Evolutionary conservation across 2,113 vertebrate genomes (phyloP).

Genomic region (Bostrychus sinensis): DNA sequence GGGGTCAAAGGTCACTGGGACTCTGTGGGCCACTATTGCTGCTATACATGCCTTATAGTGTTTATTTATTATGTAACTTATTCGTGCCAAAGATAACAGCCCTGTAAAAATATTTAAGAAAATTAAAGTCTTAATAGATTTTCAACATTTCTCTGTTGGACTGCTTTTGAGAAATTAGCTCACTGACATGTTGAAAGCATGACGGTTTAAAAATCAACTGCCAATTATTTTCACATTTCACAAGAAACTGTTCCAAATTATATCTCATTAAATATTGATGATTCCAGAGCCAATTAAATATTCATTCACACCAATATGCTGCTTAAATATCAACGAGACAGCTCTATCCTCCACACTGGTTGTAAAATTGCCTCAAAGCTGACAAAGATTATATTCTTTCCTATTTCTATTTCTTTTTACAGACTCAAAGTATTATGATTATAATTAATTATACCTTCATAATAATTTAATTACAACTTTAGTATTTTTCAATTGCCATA

Average conservation of each 20-base stretch:
- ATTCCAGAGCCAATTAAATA: constrained; percentile 48
- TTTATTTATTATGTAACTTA: constrained; percentile 79
- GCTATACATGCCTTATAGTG: constrained; percentile 55
- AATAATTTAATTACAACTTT: no score
- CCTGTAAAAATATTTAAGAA: constrained; percentile 68
- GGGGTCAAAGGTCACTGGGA: constrained; percentile 28
- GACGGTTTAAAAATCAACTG: constrained; percentile 10
- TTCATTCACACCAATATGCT: constrained; percentile 51
- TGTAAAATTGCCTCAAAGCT: background rate
- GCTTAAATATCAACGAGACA: constrained; percentile 57
- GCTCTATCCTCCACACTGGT: constrained; percentile 23
- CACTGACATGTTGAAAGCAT: constrained; percentile 16
- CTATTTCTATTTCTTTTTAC: no score
- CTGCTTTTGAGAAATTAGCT: constrained; percentile 16
- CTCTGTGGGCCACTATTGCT: constrained; percentile 52
- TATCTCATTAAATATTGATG: constrained; percentile 53
- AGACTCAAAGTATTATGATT: no score
- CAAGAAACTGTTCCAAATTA: constrained; percentile 32
- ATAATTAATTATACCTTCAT: no score
- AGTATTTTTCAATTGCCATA: no score
- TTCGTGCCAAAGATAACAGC: constrained; percentile 55
- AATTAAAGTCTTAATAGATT: constrained; percentile 86
- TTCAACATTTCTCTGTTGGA: constrained; percentile 52
- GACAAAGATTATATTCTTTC: background rate
- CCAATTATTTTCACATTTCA: constrained; percentile 29